A percentile compares a stretch with the other conserved stretches of the same genome.
phyloP scores from a whole-genome alignment of 2,888 invertebrate genomes.

The Sesia apiformis region DNA sequence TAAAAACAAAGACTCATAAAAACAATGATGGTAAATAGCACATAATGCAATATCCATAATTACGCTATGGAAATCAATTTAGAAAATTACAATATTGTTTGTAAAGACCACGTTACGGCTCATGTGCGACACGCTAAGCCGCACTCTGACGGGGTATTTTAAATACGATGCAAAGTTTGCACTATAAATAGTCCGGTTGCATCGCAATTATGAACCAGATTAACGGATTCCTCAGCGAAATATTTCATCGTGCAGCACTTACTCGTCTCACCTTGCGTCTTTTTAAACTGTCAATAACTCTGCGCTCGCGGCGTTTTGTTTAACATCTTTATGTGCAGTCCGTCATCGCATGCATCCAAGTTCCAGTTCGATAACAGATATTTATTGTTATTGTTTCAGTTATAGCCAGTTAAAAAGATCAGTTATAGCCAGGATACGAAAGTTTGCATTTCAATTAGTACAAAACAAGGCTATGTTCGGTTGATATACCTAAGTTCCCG shows the following conservation, averaged over 20 bases:
- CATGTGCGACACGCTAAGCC: constrained; percentile 35
- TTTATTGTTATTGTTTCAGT: too few relatives aligned
- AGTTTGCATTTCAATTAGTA: too few relatives aligned
- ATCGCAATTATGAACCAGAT: constrained; percentile 2
- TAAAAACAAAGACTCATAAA: not conserved
- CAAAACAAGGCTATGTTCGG: too few relatives aligned
- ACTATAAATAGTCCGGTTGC: constrained; percentile 20
- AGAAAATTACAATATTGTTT: constrained; percentile 28
- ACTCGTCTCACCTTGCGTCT: not conserved
- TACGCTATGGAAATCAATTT: constrained; percentile 10
- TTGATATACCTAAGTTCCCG: too few relatives aligned
- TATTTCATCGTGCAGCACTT: not conserved
- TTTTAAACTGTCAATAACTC: not conserved
- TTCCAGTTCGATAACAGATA: too few relatives aligned
- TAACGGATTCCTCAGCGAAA: not conserved
- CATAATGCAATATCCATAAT: not conserved
- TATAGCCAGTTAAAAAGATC: too few relatives aligned
- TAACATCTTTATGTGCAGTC: too few relatives aligned
- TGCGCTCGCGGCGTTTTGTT: too few relatives aligned
- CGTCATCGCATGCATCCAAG: too few relatives aligned
- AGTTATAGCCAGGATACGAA: too few relatives aligned
- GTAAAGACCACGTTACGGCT: constrained; percentile 38
- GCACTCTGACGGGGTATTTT: constrained; percentile 19
- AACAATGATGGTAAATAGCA: not conserved
- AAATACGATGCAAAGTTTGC: constrained; percentile 18